Percentiles rank a stretch among this genome's conserved stretches.
Evolutionary conservation across 2,888 invertebrate genomes (phyloP).

Genomic region (Rhyacophila evoluta): DNA sequence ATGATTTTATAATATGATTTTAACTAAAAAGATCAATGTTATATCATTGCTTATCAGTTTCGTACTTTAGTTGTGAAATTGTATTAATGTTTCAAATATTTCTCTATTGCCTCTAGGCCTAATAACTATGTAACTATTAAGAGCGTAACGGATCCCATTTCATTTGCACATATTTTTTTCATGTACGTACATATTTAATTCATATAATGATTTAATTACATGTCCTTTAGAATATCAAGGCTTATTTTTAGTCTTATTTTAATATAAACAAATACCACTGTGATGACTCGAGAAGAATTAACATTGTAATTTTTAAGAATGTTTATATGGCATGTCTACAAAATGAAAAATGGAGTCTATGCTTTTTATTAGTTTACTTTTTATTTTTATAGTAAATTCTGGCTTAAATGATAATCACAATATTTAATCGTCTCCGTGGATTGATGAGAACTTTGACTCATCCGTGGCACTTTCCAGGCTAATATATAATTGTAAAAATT

Average conservation of each 20-base stretch:
- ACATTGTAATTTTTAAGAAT: background rate
- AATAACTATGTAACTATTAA: too few relatives aligned
- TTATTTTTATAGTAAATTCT: too few relatives aligned
- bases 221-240: background rate
- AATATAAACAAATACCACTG: slow-evolving; percentile 6
- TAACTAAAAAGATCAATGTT: too few relatives aligned
- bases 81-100: background rate
- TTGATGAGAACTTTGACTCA: too few relatives aligned
- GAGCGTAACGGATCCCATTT: background rate
- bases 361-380: too few relatives aligned
- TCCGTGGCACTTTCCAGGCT: too few relatives aligned
- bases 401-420: too few relatives aligned
- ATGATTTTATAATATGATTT: too few relatives aligned
- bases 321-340: background rate
- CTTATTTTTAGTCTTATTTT: background rate
- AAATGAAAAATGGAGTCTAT: too few relatives aligned
- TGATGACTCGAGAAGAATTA: background rate
- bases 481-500: too few relatives aligned
- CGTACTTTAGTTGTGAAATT: background rate
- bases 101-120: background rate
- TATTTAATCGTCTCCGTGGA: too few relatives aligned
- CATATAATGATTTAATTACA: background rate
- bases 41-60: too few relatives aligned
- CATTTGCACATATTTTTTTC: background rate
- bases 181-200: background rate